Evolutionary conservation across 2,113 vertebrate species (phyloP).

Genomic region (Callaeas wilsoni): DNA sequence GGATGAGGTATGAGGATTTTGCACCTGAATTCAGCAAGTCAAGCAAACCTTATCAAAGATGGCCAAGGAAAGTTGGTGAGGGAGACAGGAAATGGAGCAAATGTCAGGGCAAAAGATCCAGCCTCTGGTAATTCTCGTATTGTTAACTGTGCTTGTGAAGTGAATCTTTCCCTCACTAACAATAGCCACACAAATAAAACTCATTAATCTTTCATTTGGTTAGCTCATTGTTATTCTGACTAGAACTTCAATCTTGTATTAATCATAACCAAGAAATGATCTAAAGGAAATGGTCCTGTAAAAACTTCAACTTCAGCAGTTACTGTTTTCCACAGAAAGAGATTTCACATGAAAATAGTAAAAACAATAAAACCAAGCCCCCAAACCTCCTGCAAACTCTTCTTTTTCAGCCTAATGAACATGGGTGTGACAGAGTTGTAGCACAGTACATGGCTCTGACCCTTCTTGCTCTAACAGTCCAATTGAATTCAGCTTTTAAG

Average conservation of each 20-base stretch:
- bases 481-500: background rate
- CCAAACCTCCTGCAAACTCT: background rate
- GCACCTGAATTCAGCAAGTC: background rate
- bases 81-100: background rate
- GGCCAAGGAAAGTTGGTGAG: background rate
- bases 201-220: constrained; percentile 29
- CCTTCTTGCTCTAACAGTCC: background rate
- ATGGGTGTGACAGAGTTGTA: background rate
- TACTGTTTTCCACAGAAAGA: background rate
- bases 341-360: background rate
- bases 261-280: background rate
- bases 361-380: background rate
- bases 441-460: background rate
- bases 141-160: background rate
- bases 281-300: background rate
- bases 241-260: background rate
- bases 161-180: background rate
- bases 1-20: background rate
- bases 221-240: background rate
- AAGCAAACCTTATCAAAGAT: background rate
- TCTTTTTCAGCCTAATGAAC: background rate
- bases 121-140: background rate
- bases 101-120: background rate
- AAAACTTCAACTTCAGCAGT: background rate
- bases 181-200: background rate